These are phyloP conservation scores for Ectemnius cavifrons DNA, from an alignment of 2,888 invertebrate species.

Conservation along the genomic window DNA sequence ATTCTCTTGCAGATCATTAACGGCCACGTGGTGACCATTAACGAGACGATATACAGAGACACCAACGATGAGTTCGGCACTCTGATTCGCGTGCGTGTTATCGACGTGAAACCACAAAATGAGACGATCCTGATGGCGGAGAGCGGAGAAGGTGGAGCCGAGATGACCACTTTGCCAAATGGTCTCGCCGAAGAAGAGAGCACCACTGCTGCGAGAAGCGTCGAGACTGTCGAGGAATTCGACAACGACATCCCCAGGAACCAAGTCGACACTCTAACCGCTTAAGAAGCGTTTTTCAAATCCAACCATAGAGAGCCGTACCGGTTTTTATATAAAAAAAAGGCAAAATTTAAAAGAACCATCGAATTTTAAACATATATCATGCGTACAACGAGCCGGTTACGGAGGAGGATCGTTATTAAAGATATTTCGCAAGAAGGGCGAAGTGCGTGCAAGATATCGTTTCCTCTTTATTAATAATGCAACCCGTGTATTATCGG, in stretches of 20 bases:
- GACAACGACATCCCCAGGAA: slow-evolving; percentile 74
- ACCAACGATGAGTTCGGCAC: slow-evolving; percentile 75
- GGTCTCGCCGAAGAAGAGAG: slow-evolving; percentile 40
- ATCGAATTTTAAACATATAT: background rate
- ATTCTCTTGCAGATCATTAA: slow-evolving; percentile 77
- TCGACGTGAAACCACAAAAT: slow-evolving; percentile 78
- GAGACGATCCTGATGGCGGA: slow-evolving; percentile 42
- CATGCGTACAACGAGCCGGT: too few relatives aligned
- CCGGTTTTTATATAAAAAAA: slow-evolving; percentile 22
- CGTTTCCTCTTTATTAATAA: background rate
- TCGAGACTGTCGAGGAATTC: slow-evolving; percentile 73
- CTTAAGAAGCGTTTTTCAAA: slow-evolving; percentile 52
- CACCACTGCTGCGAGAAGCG: slow-evolving; percentile 62
- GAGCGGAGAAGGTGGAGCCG: slow-evolving; percentile 45
- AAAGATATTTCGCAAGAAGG: too few relatives aligned
- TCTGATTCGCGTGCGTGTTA: slow-evolving; percentile 77
- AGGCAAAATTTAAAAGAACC: background rate
- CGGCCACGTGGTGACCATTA: slow-evolving; percentile 80
- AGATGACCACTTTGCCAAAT: slow-evolving; percentile 37
- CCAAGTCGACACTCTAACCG: slow-evolving; percentile 68
- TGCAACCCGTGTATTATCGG: background rate
- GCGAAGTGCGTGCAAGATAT: too few relatives aligned
- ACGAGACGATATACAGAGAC: slow-evolving; percentile 79
- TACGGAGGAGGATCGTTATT: too few relatives aligned
- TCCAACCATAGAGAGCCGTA: background rate